phyloP scores from a whole-genome alignment of 2,797 vertebrate species.

The Tenualosa ilisha region DNA sequence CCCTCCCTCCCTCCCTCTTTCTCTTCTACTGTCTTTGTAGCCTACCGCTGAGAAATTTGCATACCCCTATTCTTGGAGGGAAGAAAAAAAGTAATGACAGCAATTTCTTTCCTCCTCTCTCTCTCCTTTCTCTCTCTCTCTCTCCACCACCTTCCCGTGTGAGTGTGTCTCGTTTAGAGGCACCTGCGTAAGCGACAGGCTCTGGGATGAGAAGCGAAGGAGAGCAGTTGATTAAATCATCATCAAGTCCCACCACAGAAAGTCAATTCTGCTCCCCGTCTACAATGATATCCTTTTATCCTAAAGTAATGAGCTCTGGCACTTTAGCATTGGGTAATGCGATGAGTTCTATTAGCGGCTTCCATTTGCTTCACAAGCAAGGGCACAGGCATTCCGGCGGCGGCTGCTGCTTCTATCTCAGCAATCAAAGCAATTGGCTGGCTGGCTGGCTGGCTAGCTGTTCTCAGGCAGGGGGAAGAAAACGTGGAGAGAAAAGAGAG shows the following conservation, averaged over 20 bases:
- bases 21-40: slow-evolving; percentile 70
- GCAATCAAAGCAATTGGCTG: slow-evolving; percentile 98
- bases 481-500: slow-evolving; percentile 60
- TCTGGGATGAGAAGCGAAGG: slow-evolving; percentile 97
- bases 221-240: slow-evolving; percentile 99
- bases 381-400: slow-evolving; percentile 88
- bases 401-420: slow-evolving; percentile 81
- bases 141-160: slow-evolving; percentile 80
- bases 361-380: slow-evolving; percentile 99
- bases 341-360: slow-evolving; percentile 99
- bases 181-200: slow-evolving; percentile 97
- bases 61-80: slow-evolving; percentile 88
- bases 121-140: slow-evolving; percentile 53
- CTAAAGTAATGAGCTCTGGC: slow-evolving; percentile 99
- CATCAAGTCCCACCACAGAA: slow-evolving; percentile 96
- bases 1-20: slow-evolving; percentile 33
- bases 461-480: slow-evolving; percentile 69
- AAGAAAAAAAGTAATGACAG: slow-evolving; percentile 88
- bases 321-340: slow-evolving; percentile 98
- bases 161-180: slow-evolving; percentile 96
- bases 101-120: slow-evolving; percentile 80
- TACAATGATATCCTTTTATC: slow-evolving; percentile 99
- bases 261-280: slow-evolving; percentile 99
- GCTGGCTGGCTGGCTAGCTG: slow-evolving; percentile 68
- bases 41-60: slow-evolving; percentile 86